Conservation (phyloP, 2,888 invertebrate species). For the Lasioglossum oenotherae region DNA sequence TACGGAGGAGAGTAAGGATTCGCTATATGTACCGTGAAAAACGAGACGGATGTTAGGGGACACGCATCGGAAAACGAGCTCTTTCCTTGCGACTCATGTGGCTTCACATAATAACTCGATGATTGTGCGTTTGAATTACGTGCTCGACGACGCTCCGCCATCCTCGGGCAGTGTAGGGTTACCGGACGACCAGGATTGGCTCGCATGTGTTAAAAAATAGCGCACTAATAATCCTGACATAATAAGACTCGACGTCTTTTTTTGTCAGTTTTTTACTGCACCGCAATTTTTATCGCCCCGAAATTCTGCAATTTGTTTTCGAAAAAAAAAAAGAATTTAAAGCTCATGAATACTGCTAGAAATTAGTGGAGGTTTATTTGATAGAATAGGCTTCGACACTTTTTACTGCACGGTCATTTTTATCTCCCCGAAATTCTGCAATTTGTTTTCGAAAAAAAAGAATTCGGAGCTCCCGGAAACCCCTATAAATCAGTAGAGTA, state of each 20-base stretch:
- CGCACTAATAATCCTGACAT: not conserved
- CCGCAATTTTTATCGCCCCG: not conserved
- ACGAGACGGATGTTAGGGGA: not conserved
- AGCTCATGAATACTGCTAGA: no score
- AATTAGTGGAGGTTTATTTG: no score
- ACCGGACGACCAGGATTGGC: not conserved
- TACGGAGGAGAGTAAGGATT: not conserved
- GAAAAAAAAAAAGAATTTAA: not conserved
- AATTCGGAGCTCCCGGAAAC: no score
- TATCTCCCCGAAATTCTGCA: no score
- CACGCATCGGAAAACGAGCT: not conserved
- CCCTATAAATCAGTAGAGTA: no score
- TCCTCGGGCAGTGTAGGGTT: not conserved
- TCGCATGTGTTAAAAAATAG: not conserved
- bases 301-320: not conserved
- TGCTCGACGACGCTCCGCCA: not conserved
- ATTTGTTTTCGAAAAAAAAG: no score
- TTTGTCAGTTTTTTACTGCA: no score
- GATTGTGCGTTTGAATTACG: not conserved
- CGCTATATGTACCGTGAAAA: not conserved
- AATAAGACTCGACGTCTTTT: no score
- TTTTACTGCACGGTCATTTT: no score
- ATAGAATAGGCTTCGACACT: no score
- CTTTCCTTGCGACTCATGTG: not conserved
- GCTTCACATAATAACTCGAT: not conserved